Conservation (phyloP, 2,797 vertebrate genomes). For the Phyllotis vaccarum region DNA sequence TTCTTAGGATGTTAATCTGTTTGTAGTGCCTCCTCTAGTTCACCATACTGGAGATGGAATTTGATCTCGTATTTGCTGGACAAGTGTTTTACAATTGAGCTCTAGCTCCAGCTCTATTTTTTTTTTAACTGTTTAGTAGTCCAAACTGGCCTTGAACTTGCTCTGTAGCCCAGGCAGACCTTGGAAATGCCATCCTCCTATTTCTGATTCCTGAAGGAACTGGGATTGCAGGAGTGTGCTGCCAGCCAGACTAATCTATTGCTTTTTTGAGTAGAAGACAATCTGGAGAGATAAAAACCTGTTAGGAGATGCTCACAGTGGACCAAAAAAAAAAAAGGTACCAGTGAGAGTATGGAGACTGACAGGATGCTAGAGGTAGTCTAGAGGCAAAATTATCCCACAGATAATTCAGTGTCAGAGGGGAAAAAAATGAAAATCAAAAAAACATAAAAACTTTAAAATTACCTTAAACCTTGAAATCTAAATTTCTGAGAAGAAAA, state of each 20-base stretch:
- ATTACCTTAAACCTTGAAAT: constrained; percentile 21
- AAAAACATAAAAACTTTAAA: not conserved
- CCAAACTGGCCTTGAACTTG: not conserved
- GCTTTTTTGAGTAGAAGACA: constrained; percentile 6
- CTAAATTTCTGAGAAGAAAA: constrained; percentile 36
- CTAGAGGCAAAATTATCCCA: not conserved
- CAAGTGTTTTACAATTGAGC: not conserved
- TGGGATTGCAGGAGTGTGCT: not conserved
- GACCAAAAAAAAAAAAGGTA: not conserved
- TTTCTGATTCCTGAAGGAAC: not conserved
- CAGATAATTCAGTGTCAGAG: not conserved
- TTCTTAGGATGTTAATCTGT: not conserved
- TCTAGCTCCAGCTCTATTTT: not conserved
- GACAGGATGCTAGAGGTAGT: not conserved
- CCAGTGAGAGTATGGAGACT: not conserved
- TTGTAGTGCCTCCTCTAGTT: not conserved
- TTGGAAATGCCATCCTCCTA: not conserved
- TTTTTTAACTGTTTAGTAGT: not conserved
- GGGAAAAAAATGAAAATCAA: constrained; percentile 41
- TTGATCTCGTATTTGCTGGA: not conserved
- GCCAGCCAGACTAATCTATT: not conserved
- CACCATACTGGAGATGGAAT: not conserved
- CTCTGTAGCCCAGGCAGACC: not conserved
- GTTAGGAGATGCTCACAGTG: not conserved
- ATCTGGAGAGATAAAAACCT: not conserved